Evolutionary conservation across 2,113 vertebrate species (phyloP).

Genomic region (Salvator merianae): DNA sequence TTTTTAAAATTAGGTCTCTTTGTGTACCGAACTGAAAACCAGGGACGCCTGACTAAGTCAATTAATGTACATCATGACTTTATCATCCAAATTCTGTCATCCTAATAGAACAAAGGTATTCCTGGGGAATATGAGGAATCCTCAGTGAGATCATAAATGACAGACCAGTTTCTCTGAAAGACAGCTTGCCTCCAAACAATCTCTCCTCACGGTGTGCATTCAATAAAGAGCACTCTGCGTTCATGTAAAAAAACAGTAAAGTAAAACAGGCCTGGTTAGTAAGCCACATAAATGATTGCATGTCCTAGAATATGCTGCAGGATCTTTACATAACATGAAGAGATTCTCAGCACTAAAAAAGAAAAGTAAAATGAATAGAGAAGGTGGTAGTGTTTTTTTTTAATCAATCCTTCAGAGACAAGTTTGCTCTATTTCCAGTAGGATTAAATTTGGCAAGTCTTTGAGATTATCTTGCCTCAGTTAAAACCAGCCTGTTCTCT

Average conservation of each 20-base stretch:
- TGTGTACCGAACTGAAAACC: neutral
- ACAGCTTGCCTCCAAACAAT: neutral
- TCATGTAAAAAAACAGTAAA: neutral
- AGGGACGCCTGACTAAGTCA: neutral
- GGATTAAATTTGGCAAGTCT: neutral
- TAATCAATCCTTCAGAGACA: neutral
- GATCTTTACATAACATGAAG: neutral
- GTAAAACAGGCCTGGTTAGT: neutral
- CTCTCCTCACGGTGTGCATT: neutral
- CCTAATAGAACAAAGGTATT: neutral
- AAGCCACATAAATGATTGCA: neutral
- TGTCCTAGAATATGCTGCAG: neutral
- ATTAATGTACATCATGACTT: neutral
- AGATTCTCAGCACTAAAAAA: neutral
- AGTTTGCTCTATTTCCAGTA: too few relatives aligned
- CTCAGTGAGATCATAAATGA: neutral
- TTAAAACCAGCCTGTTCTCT: neutral
- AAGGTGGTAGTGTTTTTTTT: neutral
- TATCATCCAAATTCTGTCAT: neutral
- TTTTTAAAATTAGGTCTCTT: neutral
- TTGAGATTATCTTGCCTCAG: neutral
- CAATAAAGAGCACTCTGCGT: neutral
- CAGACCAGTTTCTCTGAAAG: neutral
- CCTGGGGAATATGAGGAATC: neutral
- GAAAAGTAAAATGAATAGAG: too few relatives aligned